Conservation (phyloP, 2,888 invertebrate species). For the Chloroclystis v-ata region DNA sequence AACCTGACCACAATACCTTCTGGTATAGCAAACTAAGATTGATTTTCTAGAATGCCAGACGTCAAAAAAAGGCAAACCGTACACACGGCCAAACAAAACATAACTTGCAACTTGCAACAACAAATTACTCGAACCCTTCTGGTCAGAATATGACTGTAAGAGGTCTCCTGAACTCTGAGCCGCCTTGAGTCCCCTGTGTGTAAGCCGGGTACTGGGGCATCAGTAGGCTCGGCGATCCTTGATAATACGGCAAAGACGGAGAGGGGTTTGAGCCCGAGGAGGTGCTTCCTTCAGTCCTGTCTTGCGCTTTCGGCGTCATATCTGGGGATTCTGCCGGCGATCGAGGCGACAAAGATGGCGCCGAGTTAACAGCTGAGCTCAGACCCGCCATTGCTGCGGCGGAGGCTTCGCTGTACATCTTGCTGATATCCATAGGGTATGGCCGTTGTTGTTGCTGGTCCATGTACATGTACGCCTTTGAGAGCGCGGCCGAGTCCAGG, state of each 20-base stretch:
- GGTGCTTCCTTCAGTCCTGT: conserved; percentile 77
- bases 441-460: conserved; percentile 78
- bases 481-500: conserved; percentile 83
- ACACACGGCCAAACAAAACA: conserved; percentile 33
- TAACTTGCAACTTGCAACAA: conserved; percentile 27
- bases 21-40: conserved; percentile 9
- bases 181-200: conserved; percentile 75
- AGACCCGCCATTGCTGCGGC: conserved; percentile 79
- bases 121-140: conserved; percentile 70
- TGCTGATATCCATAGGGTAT: conserved; percentile 81
- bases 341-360: conserved; percentile 65
- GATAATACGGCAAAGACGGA: conserved; percentile 79
- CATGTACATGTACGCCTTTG: conserved; percentile 88
- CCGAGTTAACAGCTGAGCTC: conserved; percentile 63
- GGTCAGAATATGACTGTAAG: conserved; percentile 90
- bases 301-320: conserved; percentile 65
- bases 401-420: conserved; percentile 81
- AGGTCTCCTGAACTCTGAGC: conserved; percentile 85
- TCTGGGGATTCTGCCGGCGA: conserved; percentile 78
- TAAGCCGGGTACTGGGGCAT: conserved; percentile 83
- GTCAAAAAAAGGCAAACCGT: conserved; percentile 1
- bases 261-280: conserved; percentile 82
- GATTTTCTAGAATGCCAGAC: conserved; percentile 9
- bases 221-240: conserved; percentile 77
- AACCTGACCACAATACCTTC: neutral